Evolutionary conservation across 2,797 vertebrate genomes (phyloP), one percentile per base, ranked within the genome.

Genomic region (Picus viridis): DNA sequence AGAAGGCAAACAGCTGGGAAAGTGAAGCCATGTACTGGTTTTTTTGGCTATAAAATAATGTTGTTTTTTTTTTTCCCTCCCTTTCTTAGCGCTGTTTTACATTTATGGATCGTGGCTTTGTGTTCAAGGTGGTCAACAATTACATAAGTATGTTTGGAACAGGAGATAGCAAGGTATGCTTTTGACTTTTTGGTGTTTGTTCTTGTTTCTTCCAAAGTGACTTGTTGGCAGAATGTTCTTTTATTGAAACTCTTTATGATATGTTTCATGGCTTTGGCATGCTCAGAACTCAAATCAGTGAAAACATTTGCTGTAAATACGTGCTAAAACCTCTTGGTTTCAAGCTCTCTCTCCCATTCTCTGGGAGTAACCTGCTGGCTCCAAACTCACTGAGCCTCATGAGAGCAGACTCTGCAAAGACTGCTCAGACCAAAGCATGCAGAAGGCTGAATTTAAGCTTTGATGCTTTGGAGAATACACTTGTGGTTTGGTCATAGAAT

Each of bases 61-160:
- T 29, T 24, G 53, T 7, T 75, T 70, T 82, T 78, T 56, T 29
- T 82, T 78, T 18, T 6, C 4, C 4, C 6, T 23, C 16, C 17
- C 16, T 95, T 91, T 91, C 61, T 68, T 95, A 99, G 99, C 98
- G 98, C 63, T 99, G 99, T 93, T 99, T 99, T 82, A 99, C 99
- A 1, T 98, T 99, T 93, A 99, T 99, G 99, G 99, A 99, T 96
- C 97, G 99, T 97, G 99, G 99, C 78, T 99, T 99, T 96, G 98
- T 99, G 86, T 99, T 99, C 97, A 99, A 98, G 96, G 97, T 99
- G 92, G 98, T 99, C 72, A 99, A 98, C 97, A 98, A 97, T 95
- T 99, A 99, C 54, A 97, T 99, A 89, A 99, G 98, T 97, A 99
- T 99, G 98, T 99, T 99, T 97, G 98, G 98, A 53, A 97, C 98